Percentiles rank a stretch among this genome's conserved stretches.
phyloP scores from a whole-genome alignment of 2,113 vertebrate genomes.

The Gopherus evgoodei region DNA sequence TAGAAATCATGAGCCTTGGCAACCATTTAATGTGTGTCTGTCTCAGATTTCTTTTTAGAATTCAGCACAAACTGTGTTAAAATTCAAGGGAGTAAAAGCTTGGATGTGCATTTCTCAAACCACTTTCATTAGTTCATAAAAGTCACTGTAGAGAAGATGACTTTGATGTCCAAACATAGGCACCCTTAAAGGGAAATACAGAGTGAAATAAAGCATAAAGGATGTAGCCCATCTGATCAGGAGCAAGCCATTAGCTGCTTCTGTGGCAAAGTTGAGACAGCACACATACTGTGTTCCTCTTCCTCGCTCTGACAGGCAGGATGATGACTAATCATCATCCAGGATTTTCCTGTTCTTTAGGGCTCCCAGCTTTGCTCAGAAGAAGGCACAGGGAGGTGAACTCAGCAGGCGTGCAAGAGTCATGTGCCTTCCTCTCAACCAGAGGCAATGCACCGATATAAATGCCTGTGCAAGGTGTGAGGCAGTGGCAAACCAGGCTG shows the following conservation, averaged over 20 bases:
- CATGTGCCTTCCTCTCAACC: background rate
- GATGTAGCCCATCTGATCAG: rapidly evolving
- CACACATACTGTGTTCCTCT: rapidly evolving
- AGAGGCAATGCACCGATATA: background rate
- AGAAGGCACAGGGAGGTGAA: background rate
- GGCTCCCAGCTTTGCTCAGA: background rate
- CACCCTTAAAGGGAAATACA: rapidly evolving
- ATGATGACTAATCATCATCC: background rate
- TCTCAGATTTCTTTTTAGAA: background rate
- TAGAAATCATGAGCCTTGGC: background rate
- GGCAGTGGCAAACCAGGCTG: background rate
- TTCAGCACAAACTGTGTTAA: background rate
- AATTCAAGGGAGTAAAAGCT: background rate
- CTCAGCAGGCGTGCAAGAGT: background rate
- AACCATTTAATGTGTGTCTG: rapidly evolving
- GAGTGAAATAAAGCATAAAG: rapidly evolving
- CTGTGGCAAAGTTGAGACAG: background rate
- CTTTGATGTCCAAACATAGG: rapidly evolving
- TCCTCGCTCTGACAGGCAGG: background rate
- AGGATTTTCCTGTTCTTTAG: background rate
- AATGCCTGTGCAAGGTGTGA: background rate
- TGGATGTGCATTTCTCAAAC: rapidly evolving
- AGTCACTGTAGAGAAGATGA: rapidly evolving
- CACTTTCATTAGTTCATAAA: background rate
- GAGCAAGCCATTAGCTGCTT: background rate